These are phyloP conservation scores for Halotydeus destructor DNA, from an alignment of 1,140 invertebrate species.

Conservation along the genomic window DNA sequence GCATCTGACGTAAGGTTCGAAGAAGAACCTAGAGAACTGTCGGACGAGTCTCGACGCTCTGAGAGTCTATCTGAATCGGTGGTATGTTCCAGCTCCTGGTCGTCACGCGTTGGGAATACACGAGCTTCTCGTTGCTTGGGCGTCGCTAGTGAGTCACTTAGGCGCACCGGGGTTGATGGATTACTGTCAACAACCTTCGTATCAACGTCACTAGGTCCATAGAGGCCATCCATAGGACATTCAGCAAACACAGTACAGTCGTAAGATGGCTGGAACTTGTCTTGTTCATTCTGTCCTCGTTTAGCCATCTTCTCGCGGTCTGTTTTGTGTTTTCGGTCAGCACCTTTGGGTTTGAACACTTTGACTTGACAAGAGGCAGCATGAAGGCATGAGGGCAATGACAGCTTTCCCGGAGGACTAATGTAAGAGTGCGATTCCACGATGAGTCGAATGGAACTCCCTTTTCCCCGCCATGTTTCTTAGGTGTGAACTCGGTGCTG, in stretches of 20 bases:
- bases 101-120: too few relatives aligned
- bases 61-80: background rate
- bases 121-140: too few relatives aligned
- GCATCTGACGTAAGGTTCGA: conserved; percentile 35
- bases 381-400: conserved; percentile 33
- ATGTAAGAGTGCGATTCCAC: conserved; percentile 32
- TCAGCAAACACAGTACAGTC: conserved; percentile 82
- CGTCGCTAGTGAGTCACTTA: too few relatives aligned
- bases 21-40: too few relatives aligned
- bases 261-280: conserved; percentile 85
- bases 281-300: conserved; percentile 53
- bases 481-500: conserved; percentile 90
- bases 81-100: too few relatives aligned
- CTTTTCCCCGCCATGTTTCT: conserved; percentile 93
- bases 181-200: too few relatives aligned
- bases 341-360: conserved; percentile 71
- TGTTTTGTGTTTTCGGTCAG: conserved; percentile 90
- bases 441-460: conserved; percentile 83
- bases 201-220: too few relatives aligned
- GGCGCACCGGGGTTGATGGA: background rate
- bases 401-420: conserved; percentile 29
- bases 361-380: conserved; percentile 88
- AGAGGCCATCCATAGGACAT: conserved; percentile 16
- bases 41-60: background rate
- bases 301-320: conserved; percentile 85